Evolutionary conservation across 2,888 invertebrate genomes (phyloP), one percentile per base, ranked within the genome.

Genomic region (Amiota minor): DNA sequence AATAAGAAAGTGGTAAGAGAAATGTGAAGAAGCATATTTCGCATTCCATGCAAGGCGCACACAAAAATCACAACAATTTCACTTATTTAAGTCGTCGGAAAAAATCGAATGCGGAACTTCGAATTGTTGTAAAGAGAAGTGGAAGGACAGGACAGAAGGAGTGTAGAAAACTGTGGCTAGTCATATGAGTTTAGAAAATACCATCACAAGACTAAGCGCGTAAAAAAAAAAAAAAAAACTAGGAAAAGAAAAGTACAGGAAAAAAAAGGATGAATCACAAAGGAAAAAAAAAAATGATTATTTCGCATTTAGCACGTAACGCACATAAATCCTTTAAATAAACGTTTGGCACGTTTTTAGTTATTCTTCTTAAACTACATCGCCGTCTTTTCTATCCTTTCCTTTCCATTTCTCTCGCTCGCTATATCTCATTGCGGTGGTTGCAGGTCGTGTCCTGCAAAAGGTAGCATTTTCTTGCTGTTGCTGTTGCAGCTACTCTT

Each of bases 321-420:
- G 79, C 79, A 84, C 85, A 85, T 86, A 85, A 85, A 85, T 85
- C 86, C 86, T 86, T 85, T 86, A 85, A 85, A 86, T 86, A 86
- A 86, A 84, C 85, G 84, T 84, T 86, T 85, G 85, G 85, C 85
- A 85, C 85, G 85, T 85, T 86, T 86, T 86, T 84, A 85, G 83
- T 83, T 81, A 81, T 77, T 78, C 80, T 81, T 80, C 75, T 74
- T 71, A 65, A 59, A n/a, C 53, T 55, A 16, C 6, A 18, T 23
- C 47, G 23, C 65, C n/a, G 23, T 8, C n/a, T 11, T 47, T 53
- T 23, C 8, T 20, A 61, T 45, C 9, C 10, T 14, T 35, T 10
- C 62, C 1, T 62, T 23, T 45, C 55, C 18, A n/a, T 50, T 9
- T 46, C 9, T 64, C 46, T 53, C n/a, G 12, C 65, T 35, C 46